These are phyloP conservation scores for Zaprionus ghesquierei DNA, from an alignment of 1,140 invertebrate genomes.

Conservation along the genomic window DNA sequence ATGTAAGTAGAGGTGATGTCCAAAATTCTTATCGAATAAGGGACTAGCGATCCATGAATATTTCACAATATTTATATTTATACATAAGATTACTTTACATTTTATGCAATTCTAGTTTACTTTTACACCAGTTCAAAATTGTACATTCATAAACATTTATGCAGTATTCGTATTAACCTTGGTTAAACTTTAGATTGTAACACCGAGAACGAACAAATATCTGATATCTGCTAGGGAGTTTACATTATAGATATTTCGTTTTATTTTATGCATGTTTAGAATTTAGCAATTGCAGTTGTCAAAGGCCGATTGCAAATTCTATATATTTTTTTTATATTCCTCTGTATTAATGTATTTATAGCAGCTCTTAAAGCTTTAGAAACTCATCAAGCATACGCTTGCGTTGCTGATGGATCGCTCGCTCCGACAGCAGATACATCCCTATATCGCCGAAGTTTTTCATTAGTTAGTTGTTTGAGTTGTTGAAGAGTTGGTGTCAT, in stretches of 20 bases:
- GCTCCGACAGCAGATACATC: conserved; percentile 76
- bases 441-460: conserved; percentile 78
- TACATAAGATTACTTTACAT: conserved; percentile 63
- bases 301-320: conserved; percentile 1
- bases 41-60: conserved; percentile 35
- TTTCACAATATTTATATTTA: conserved; percentile 46
- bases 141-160: conserved; percentile 5
- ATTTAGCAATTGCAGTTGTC: not conserved
- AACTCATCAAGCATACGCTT: conserved; percentile 76
- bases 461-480: conserved; percentile 80
- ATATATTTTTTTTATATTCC: not conserved
- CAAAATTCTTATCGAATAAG: conserved; percentile 29
- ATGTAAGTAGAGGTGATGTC: not conserved
- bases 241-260: conserved; percentile 28
- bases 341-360: not conserved
- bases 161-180: conserved; percentile 18
- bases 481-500: conserved; percentile 81
- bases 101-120: conserved; percentile 61
- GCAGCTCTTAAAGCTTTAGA: conserved; percentile 55
- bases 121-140: conserved; percentile 47
- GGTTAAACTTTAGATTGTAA: conserved; percentile 55
- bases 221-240: conserved; percentile 65
- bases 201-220: conserved; percentile 73
- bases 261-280: not conserved
- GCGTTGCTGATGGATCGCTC: conserved; percentile 70